phyloP scores from a whole-genome alignment of 1,140 invertebrate species.

The Eubasilissa regina region DNA sequence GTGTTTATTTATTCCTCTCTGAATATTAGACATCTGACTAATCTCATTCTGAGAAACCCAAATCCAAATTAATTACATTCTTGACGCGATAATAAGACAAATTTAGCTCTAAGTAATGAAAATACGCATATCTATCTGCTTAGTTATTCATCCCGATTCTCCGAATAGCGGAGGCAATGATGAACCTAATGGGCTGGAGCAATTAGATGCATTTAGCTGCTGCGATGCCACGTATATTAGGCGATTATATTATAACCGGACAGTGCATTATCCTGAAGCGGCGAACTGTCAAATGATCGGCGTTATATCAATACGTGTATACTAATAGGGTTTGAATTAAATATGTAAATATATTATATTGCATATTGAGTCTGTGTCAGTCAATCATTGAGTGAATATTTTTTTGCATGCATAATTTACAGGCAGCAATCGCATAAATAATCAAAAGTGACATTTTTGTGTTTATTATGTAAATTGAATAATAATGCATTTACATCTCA shows the following conservation, averaged over 20 bases:
- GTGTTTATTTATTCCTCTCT: no score
- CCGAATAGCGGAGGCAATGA: constrained; percentile 25
- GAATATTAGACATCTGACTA: no score
- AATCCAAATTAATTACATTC: constrained; percentile 22
- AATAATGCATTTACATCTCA: no score
- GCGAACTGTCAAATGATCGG: constrained; percentile 13
- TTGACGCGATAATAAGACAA: constrained; percentile 16
- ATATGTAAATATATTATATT: background rate
- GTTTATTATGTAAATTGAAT: no score
- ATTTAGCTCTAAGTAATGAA: constrained; percentile 16
- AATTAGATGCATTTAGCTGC: constrained; percentile 42
- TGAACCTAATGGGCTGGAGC: constrained; percentile 31
- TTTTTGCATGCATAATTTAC: no score
- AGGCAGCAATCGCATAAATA: no score
- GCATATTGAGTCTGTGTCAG: no score
- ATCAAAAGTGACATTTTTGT: no score
- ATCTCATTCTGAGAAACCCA: background rate
- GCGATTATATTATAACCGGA: constrained; percentile 2
- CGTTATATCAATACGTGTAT: background rate
- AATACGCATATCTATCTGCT: background rate
- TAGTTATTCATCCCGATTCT: constrained; percentile 21
- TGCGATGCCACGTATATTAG: constrained; percentile 6
- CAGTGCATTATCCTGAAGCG: background rate
- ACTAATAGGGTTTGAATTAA: background rate
- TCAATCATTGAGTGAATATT: no score